Percentiles rank a stretch among this genome's conserved stretches.
phyloP scores from a whole-genome alignment of 2,797 vertebrate genomes.

The Chloroceryle inda region DNA sequence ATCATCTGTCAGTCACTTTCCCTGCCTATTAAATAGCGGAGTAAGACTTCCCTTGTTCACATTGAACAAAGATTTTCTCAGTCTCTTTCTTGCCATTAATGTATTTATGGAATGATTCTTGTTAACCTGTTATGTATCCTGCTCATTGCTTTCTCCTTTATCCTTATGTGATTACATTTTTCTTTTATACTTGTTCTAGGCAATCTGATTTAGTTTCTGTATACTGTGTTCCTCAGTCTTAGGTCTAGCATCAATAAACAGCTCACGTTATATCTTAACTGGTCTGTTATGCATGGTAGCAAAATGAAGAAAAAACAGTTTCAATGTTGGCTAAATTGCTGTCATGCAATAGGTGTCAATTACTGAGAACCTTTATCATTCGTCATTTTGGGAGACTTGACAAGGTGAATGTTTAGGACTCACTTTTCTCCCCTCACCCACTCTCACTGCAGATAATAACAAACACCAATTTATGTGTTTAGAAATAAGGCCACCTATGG shows the following conservation, averaged over 20 bases:
- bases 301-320: conserved; percentile 23
- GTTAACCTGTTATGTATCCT: background rate
- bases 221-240: background rate
- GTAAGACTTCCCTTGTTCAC: background rate
- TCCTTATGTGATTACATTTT: background rate
- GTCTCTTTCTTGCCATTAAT: background rate
- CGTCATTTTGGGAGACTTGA: conserved; percentile 7
- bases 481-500: background rate
- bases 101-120: background rate
- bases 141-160: background rate
- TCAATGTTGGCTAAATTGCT: conserved; percentile 19
- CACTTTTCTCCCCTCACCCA: background rate
- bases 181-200: background rate
- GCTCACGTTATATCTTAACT: background rate
- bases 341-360: background rate
- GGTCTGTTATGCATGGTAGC: background rate
- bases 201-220: conserved; percentile 2
- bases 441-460: background rate
- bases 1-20: background rate
- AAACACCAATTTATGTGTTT: background rate
- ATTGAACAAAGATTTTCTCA: background rate
- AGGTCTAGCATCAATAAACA: background rate
- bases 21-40: background rate
- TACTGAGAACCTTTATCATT: background rate
- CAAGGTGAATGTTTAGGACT: background rate